Evolutionary conservation across 2,888 invertebrate species (phyloP).

Genomic region (Drosophila robusta): DNA sequence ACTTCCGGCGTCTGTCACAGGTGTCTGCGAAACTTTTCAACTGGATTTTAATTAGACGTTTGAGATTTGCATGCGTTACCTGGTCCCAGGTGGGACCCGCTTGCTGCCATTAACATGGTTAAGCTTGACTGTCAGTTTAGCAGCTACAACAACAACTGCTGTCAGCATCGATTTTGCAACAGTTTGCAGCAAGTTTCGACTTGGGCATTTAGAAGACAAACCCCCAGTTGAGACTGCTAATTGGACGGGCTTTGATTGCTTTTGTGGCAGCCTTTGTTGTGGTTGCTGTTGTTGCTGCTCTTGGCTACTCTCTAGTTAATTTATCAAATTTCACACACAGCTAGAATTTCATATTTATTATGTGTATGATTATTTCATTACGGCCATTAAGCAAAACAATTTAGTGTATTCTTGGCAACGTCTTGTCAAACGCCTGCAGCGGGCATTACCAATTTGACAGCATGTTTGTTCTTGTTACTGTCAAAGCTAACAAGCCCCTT

Average conservation of each 20-base stretch:
- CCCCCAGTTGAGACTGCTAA: constrained; percentile 33
- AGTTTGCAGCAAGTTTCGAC: constrained; percentile 19
- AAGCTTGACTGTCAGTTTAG: constrained; percentile 28
- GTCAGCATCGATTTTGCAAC: constrained; percentile 31
- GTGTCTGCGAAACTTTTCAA: neutral
- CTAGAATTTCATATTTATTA: constrained; percentile 33
- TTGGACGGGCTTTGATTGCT: constrained; percentile 43
- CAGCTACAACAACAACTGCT: neutral
- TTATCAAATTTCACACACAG: constrained; percentile 30
- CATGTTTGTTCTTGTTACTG: neutral
- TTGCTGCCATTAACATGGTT: constrained; percentile 20
- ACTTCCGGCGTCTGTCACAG: constrained; percentile 19
- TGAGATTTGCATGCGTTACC: constrained; percentile 41
- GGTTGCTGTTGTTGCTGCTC: neutral
- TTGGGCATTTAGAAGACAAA: neutral
- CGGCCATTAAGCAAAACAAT: constrained; percentile 29
- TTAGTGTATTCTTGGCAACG: constrained; percentile 3
- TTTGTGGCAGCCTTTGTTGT: constrained; percentile 13
- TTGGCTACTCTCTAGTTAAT: constrained; percentile 10
- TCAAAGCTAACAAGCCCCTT: neutral
- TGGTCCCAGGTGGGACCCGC: constrained; percentile 12
- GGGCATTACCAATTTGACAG: neutral
- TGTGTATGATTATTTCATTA: constrained; percentile 51
- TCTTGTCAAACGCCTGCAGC: neutral
- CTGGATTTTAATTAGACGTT: constrained; percentile 53